Conservation (phyloP, 2,888 invertebrate species). For the Oscheius sp. region DNA sequence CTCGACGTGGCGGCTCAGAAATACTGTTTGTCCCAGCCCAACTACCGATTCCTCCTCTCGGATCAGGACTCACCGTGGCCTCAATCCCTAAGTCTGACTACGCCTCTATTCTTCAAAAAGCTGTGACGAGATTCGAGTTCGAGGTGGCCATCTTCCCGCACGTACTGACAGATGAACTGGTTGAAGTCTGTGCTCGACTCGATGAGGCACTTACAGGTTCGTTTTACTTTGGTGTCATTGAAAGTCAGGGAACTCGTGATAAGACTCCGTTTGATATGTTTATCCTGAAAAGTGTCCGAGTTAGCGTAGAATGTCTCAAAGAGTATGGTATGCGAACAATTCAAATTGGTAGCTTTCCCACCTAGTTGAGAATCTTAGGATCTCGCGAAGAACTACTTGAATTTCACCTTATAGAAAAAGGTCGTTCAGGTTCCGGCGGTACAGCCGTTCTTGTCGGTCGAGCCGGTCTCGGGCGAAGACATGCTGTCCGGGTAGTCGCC, state of each 20-base stretch:
- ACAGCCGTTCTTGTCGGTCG: slow-evolving; percentile 82
- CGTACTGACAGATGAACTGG: slow-evolving; percentile 81
- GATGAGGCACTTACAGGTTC: slow-evolving; percentile 76
- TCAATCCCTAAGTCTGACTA: slow-evolving; percentile 56
- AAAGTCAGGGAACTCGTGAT: too few species aligned
- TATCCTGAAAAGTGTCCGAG: too few species aligned
- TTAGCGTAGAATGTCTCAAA: too few species aligned
- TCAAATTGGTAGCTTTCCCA: too few species aligned
- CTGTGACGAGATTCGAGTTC: slow-evolving; percentile 77
- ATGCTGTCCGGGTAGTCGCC: slow-evolving; percentile 83
- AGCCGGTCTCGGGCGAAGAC: slow-evolving; percentile 85
- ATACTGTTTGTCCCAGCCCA: slow-evolving; percentile 26
- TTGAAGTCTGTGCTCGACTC: slow-evolving; percentile 80
- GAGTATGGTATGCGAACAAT: too few species aligned
- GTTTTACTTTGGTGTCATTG: too few species aligned
- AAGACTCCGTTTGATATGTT: too few species aligned
- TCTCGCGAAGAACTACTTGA: too few species aligned
- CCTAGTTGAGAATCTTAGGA: too few species aligned
- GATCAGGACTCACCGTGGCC: slow-evolving; percentile 59
- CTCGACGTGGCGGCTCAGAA: slow-evolving; percentile 10
- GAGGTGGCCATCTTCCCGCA: slow-evolving; percentile 80
- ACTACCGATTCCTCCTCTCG: slow-evolving; percentile 27
- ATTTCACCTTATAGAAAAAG: too few species aligned
- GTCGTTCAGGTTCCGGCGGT: slow-evolving; percentile 75
- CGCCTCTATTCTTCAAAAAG: slow-evolving; percentile 74